phyloP scores from a whole-genome alignment of 2,888 invertebrate genomes.

The Aphrophora alni region DNA sequence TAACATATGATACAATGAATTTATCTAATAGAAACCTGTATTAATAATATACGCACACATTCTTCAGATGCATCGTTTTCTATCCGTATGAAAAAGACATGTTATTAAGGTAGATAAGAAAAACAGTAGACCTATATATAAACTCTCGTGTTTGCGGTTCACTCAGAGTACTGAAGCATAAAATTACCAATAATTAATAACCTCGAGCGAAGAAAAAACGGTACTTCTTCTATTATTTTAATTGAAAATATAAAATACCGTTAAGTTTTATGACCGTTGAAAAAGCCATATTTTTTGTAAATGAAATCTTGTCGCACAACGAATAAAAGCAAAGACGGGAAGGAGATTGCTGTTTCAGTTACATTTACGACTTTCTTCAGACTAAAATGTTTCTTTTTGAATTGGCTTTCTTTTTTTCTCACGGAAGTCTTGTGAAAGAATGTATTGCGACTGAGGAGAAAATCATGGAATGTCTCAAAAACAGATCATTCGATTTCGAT shows the following conservation, averaged over 20 bases:
- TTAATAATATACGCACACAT: no score
- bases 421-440: no score
- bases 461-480: no score
- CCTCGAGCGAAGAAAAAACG: not conserved
- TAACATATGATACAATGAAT: no score
- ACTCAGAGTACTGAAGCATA: not conserved
- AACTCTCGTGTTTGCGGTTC: not conserved
- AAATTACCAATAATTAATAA: not conserved
- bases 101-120: no score
- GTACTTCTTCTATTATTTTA: not conserved
- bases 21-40: no score
- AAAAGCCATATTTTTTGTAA: not conserved
- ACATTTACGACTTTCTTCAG: not conserved
- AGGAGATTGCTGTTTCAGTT: not conserved
- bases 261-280: not conserved
- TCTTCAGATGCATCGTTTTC: no score
- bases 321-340: not conserved
- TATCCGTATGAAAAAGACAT: no score
- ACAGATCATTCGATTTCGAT: no score
- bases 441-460: no score
- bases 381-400: not conserved
- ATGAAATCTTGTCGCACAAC: no score
- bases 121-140: not conserved
- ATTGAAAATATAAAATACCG: not conserved
- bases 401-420: no score